phyloP scores from a whole-genome alignment of 1,140 invertebrate species.

The Bradysia coprophila region DNA sequence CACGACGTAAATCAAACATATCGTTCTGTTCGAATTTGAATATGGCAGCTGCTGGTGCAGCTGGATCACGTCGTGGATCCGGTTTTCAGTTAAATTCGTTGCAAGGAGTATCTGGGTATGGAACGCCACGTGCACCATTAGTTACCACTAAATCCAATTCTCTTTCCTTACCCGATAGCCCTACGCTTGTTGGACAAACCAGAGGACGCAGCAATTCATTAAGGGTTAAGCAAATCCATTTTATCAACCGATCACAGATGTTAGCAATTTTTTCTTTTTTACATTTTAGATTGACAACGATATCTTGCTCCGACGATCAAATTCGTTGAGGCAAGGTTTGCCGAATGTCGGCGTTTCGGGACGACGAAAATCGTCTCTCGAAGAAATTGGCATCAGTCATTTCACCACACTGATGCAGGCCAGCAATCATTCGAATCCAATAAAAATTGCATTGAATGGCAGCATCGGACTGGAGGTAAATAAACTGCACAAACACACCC shows the following conservation, averaged over 20 bases:
- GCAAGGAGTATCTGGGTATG: conserved; percentile 32
- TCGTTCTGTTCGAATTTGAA: conserved; percentile 68
- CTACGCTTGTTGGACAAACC: conserved; percentile 52
- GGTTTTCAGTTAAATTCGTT: conserved; percentile 27
- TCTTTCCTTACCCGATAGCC: conserved; percentile 69
- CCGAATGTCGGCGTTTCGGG: conserved; percentile 27
- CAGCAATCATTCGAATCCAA: conserved; percentile 42
- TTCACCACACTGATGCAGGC: conserved; percentile 39
- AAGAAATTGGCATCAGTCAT: conserved; percentile 67
- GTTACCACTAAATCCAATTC: conserved; percentile 73
- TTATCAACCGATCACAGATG: not conserved
- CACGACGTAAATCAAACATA: conserved; percentile 74
- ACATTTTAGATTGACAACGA: conserved; percentile 42
- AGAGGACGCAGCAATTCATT: conserved; percentile 69
- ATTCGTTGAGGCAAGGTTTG: conserved; percentile 62
- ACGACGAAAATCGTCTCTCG: conserved; percentile 58
- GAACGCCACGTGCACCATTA: conserved; percentile 47
- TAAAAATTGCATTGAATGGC: conserved; percentile 68
- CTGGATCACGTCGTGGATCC: conserved; percentile 32
- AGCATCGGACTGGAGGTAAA: conserved; percentile 65
- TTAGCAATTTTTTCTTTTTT: not conserved
- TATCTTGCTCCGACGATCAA: conserved; percentile 61
- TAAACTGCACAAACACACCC: not conserved
- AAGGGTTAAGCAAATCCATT: conserved; percentile 29
- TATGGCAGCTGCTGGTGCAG: conserved; percentile 21